Evolutionary conservation across 2,797 vertebrate genomes (phyloP).

Genomic region (Adelosebastes latens): DNA sequence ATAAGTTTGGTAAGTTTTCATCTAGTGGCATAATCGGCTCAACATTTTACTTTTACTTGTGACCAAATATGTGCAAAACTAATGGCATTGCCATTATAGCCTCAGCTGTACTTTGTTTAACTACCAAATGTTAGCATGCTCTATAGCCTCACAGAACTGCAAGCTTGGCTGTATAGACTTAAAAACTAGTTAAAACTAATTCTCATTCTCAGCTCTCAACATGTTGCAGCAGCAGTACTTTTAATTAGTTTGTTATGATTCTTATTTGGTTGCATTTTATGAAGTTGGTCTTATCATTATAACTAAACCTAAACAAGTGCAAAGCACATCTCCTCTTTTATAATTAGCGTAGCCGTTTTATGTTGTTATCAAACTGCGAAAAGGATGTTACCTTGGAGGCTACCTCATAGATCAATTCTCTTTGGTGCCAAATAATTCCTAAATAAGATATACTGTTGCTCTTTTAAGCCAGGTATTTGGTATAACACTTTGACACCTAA

Average conservation of each 20-base stretch:
- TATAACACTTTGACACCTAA: conserved; percentile 69
- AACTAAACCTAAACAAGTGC: neutral
- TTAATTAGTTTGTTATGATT: neutral
- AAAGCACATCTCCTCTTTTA: conserved; percentile 5
- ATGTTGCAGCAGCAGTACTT: neutral
- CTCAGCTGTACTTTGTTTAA: neutral
- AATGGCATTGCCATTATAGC: neutral
- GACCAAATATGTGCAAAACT: neutral
- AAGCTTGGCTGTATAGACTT: neutral
- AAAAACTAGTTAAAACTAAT: neutral
- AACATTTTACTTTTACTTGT: neutral
- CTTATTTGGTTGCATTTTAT: neutral
- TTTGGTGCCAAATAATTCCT: conserved; percentile 57
- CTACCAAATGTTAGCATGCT: neutral
- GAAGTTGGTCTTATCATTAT: neutral
- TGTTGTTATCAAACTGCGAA: conserved; percentile 26
- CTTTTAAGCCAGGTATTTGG: conserved; percentile 67
- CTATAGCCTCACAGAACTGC: neutral
- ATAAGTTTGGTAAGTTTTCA: neutral
- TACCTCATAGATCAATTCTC: conserved; percentile 54
- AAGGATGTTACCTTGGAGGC: conserved; percentile 49
- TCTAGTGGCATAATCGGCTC: neutral
- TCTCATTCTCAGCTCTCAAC: neutral
- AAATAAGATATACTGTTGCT: conserved; percentile 71
- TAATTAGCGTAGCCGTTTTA: conserved; percentile 30